Evolutionary conservation across 2,113 vertebrate genomes (phyloP), one percentile per base, ranked within the genome.

Genomic region (Ptilorrhoa leucosticta): DNA sequence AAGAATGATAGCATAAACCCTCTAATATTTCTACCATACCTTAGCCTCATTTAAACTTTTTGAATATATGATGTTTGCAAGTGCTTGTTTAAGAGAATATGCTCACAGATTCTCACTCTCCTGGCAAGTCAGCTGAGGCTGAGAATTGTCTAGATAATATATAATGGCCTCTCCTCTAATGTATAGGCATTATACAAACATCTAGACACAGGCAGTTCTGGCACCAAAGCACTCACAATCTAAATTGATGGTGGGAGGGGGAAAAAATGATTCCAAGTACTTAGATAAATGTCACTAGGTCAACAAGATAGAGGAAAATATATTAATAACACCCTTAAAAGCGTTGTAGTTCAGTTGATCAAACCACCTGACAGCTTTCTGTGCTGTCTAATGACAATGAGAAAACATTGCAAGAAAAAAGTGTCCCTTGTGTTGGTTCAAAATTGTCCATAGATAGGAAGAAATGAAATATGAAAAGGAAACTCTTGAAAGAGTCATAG

Each of bases 171-270:
- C 31, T 69, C 31, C 54, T 78, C 12, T 69, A 39, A 53, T 45
- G 10, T 45, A 15, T 15, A 45, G 39, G 53, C 20, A 50, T 81
- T 73, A 44, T 10, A 68, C 24, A 75, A 66, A 94, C 24, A 54
- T 26, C 63, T 0, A 66, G 37, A 61, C 28, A 60, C 6, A 69
- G 40, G 28, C 20, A 51, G 24, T 16, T 84, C 22, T 0, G 1
- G 33, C 23, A 31, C 23, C 5, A 9, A 76, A 92, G 47, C 39
- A 24, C 33, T 86, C 27, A 42, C 11, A 54, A 20, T 39, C n/a
- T 26, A 22, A 75, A 75, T 0, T 48, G 35, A 44, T 39, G 21
- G 22, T 27, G 28, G 9, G 37, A 90, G 28, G 63, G 63, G 9
- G 27, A 9, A 81, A 79, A 91, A 88, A 44, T 7, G 5, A 17